These are phyloP conservation scores for Drosophila equinoxialis DNA, from an alignment of 1,140 invertebrate genomes.

Conservation along the genomic window DNA sequence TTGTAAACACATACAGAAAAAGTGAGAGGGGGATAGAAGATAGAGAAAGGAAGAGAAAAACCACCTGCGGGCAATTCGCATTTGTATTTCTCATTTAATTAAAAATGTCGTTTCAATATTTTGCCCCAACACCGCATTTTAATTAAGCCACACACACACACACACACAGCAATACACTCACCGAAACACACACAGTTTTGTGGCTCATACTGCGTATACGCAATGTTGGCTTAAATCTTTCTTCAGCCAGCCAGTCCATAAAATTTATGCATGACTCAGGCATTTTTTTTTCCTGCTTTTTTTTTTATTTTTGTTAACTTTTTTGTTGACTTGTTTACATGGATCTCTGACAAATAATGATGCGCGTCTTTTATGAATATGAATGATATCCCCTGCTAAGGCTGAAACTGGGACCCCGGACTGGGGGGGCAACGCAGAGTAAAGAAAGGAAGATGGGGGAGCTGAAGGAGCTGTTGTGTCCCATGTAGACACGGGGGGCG, in stretches of 20 bases:
- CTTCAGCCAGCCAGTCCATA: constrained; percentile 56
- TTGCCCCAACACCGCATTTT: constrained; percentile 47
- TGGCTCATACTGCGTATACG: constrained; percentile 52
- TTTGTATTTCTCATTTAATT: constrained; percentile 59
- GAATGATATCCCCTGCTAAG: constrained; percentile 42
- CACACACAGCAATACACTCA: background rate
- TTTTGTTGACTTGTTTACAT: constrained; percentile 76
- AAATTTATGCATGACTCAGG: constrained; percentile 74
- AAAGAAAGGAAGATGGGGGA: background rate
- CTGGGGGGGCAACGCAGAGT: background rate
- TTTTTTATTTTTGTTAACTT: constrained; percentile 44
- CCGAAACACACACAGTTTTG: constrained; percentile 41
- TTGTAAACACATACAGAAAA: constrained; percentile 9
- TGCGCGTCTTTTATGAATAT: constrained; percentile 75
- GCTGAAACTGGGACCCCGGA: background rate
- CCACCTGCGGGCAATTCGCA: constrained; percentile 37
- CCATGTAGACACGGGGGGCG: constrained; percentile 7
- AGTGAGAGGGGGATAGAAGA: background rate
- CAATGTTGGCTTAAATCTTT: constrained; percentile 29
- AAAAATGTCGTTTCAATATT: constrained; percentile 52
- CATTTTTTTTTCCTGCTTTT: constrained; percentile 39
- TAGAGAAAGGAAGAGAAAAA: background rate
- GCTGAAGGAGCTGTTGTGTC: constrained; percentile 16
- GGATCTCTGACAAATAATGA: constrained; percentile 64
- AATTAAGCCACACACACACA: constrained; percentile 65